Base-by-base conservation (phyloP, 2,113 vertebrate genomes). In the Vidua macroura region DNA sequence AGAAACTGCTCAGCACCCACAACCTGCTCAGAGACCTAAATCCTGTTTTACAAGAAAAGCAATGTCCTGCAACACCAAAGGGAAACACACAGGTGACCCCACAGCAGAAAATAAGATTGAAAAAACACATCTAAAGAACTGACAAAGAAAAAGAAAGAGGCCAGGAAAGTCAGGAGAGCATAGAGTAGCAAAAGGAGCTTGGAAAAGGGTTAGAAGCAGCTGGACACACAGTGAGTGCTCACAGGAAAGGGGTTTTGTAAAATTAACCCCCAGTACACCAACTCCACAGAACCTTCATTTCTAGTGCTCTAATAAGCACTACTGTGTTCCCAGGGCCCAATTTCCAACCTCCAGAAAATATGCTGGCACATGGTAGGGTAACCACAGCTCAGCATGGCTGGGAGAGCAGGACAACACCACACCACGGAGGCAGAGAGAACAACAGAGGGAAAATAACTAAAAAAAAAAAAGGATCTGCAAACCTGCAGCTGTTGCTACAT, bases 371-470 rank as follows among this genome's bases (percentile, higher is more conserved):
- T 3, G 30, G 46, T n/a, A 81, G 22, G 78, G 56, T 41, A 78
- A 69, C 53, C 46, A 30, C 2, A 4, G 68, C 39, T 72, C 74
- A 88, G 77, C 72, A 69, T 10, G 1, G 19, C 37, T 48, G 78
- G 76, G 44, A 14, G 30, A 86, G 33, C 27, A 39, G 69, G 53
- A 62, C 20, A 52, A 1, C 55, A 39, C 37, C 39, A 19, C 1
- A 0, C 13, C 30, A 56, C 24, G 0, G 0, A 43, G 31, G 63
- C 33, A 60, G 37, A 20, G 6, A 63, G 15, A 9, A 9, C 7
- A 1, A 20, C 1, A 2, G 31, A 56, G 35, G 3, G 2, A 25
- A 68, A 64, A 66, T 9, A 22, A 13, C 33, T 9, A 0, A 67
- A 88, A 56, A 35, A 56, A 35, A 35, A 49, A 35, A 84, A 68